A percentile compares a stretch with the other conserved stretches of the same genome.
phyloP scores from a whole-genome alignment of 2,113 vertebrate genomes.

The Proteles cristata region DNA sequence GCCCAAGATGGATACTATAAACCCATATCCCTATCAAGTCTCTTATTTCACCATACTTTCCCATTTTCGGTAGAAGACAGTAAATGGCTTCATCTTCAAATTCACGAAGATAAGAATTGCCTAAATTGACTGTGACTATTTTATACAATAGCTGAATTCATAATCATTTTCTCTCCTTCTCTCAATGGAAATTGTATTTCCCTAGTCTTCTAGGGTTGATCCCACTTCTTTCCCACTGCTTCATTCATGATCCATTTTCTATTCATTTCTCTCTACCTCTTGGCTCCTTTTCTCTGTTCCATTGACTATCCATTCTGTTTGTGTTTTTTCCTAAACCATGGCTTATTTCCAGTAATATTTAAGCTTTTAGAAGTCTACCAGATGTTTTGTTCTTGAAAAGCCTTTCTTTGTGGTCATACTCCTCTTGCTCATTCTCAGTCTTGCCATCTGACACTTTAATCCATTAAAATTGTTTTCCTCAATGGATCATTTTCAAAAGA shows the following conservation, averaged over 20 bases:
- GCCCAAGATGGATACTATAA: not conserved
- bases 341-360: not conserved
- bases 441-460: not conserved
- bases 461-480: not conserved
- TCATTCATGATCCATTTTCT: not conserved
- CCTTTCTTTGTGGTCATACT: not conserved
- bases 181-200: not conserved
- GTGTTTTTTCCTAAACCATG: not conserved
- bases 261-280: not conserved
- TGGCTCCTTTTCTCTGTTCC: not conserved
- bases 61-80: not conserved
- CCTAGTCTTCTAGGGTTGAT: not conserved
- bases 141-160: not conserved
- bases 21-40: not conserved
- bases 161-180: not conserved
- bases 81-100: not conserved
- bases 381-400: not conserved
- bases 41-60: not conserved
- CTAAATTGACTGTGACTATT: not conserved
- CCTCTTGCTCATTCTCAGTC: not conserved
- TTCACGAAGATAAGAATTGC: not conserved
- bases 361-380: not conserved
- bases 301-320: not conserved
- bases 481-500: not conserved
- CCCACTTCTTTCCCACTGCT: not conserved